Evolutionary conservation across 2,888 invertebrate genomes (phyloP), one percentile per base, ranked within the genome.

Genomic region (Hypercompe scribonia): DNA sequence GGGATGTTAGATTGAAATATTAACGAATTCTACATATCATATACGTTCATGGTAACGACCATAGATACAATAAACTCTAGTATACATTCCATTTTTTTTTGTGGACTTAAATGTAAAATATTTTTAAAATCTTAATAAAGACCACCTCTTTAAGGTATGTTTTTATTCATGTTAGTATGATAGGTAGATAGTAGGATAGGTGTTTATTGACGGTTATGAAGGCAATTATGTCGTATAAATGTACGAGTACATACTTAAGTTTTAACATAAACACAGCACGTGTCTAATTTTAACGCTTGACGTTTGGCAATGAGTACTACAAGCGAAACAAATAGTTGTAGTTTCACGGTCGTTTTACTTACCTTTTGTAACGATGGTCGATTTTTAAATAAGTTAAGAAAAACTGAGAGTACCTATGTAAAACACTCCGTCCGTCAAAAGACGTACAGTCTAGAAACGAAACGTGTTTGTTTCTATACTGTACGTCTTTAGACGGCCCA

Each of bases 371-470:
- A 90, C 90, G 86, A 92, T 93, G 91, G 92, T 93, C 90, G 93
- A 92, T 93, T 93, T 93, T 92, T 88, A 91, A 93, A 91, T 93
- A 80, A 90, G 90, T 90, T 86, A 82, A 83, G 84, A 85, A 86
- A 90, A 90, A 89, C 88, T 85, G 86, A 84, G 86, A 87, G 87
- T 86, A 80, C 77, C n/a, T n/a, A n/a, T n/a, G 82, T 85, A 81
- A 83, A 84, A 78, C 50, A 54, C 10, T 54, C 11, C 50, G 50
- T 54, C 50, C n/a, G 50, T 54, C 50, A 54, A 54, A 54, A 54
- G 50, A 54, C 50, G 11, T 54, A 8, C 10, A n/a, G n/a, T 11
- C 3, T 46, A n/a, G 50, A 54, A 54, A 54, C 50, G n/a, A n/a
- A 54, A 54, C 74, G 66, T 88, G 68, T 71, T 67, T 72, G 72